A percentile compares a stretch with the other conserved stretches of the same genome.
phyloP scores from a whole-genome alignment of 2,113 vertebrate genomes.

The Cranoglanis bouderius region DNA sequence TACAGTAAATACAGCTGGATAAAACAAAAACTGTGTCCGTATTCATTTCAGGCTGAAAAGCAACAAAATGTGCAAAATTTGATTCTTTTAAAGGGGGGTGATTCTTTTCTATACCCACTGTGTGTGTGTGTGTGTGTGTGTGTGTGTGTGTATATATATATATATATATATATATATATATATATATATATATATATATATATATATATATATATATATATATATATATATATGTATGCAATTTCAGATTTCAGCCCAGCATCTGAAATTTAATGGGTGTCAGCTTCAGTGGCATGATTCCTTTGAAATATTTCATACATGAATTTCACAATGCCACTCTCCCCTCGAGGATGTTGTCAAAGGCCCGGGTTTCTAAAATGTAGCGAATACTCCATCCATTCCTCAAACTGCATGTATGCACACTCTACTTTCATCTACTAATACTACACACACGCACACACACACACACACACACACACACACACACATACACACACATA shows the following conservation, averaged over 20 bases:
- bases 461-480: neutral
- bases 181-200: too few species aligned
- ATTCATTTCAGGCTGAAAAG: too few species aligned
- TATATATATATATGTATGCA: neutral
- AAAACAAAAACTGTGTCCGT: too few species aligned
- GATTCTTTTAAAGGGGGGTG: too few species aligned
- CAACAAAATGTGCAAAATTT: too few species aligned
- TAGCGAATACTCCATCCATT: slow-evolving; percentile 72
- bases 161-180: neutral
- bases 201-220: neutral
- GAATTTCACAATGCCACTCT: slow-evolving; percentile 67
- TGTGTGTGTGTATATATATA: too few species aligned
- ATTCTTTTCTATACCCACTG: too few species aligned
- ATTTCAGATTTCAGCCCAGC: slow-evolving; percentile 1
- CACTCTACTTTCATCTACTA: slow-evolving; percentile 32
- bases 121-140: too few species aligned
- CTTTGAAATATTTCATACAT: slow-evolving; percentile 73
- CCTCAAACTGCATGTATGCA: slow-evolving; percentile 68
- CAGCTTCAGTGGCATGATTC: slow-evolving; percentile 54
- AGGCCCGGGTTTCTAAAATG: slow-evolving; percentile 40
- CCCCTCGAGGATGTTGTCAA: slow-evolving; percentile 70
- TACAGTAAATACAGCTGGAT: too few species aligned
- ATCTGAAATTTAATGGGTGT: slow-evolving; percentile 18
- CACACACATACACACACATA: slow-evolving; percentile 10
- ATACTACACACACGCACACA: neutral